A percentile compares a stretch with the other conserved stretches of the same genome.
Evolutionary conservation across 2,113 vertebrate species (phyloP).

Genomic region (Campylorhamphus procurvoides): DNA sequence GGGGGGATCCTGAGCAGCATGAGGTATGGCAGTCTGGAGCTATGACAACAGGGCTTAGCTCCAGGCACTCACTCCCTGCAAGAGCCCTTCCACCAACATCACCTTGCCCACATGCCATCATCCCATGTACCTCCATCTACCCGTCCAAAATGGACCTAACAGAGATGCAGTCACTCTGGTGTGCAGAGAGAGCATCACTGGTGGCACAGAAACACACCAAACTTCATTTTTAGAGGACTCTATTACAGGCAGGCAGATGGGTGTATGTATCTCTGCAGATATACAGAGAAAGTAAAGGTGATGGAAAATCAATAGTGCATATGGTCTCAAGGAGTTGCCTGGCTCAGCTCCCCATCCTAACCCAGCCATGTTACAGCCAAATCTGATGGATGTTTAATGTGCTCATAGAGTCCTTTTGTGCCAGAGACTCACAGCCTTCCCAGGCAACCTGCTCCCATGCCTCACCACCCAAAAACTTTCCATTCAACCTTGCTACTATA

Average conservation of each 20-base stretch:
- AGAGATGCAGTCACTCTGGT: not conserved
- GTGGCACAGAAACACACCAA: not conserved
- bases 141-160: not conserved
- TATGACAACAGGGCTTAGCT: not conserved
- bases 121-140: fast-evolving
- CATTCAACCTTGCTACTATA: not conserved
- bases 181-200: not conserved
- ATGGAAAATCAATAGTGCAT: conserved; percentile 34
- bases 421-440: not conserved
- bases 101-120: fast-evolving
- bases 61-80: not conserved
- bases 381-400: not conserved
- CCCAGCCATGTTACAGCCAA: not conserved
- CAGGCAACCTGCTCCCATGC: not conserved
- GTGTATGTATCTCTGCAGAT: not conserved
- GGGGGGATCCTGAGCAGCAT: not conserved
- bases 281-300: not conserved
- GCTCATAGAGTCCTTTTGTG: not conserved
- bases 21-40: not conserved
- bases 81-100: not conserved
- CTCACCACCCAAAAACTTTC: not conserved
- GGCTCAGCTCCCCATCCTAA: not conserved
- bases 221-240: not conserved
- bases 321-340: not conserved
- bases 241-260: not conserved